Conservation (phyloP, 2,888 invertebrate genomes). For the Rhagonycha fulva region DNA sequence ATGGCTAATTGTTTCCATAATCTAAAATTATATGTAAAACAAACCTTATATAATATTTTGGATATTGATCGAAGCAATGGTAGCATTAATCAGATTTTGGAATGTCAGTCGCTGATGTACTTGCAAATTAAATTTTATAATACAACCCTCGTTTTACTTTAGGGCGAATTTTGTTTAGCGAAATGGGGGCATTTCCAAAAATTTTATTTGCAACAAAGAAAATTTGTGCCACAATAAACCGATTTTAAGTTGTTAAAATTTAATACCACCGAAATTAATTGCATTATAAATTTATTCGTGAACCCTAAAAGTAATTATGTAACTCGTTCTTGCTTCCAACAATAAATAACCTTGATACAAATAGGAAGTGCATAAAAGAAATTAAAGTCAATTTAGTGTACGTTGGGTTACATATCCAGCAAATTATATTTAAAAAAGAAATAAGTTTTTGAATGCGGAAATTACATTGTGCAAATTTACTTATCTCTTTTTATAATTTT, state of each 20-base stretch:
- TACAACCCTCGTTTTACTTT: not conserved
- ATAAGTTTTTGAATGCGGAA: conserved; percentile 1
- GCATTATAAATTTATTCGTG: conserved; percentile 1
- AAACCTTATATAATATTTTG: not conserved
- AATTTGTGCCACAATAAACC: not conserved
- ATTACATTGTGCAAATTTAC: not conserved
- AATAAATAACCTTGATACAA: conserved; percentile 1
- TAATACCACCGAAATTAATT: not conserved
- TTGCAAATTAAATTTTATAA: not conserved
- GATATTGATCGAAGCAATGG: not conserved
- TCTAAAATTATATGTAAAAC: not conserved
- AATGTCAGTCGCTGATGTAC: not conserved
- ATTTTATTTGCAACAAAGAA: not conserved
- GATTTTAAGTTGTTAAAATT: conserved; percentile 1
- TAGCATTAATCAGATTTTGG: not conserved
- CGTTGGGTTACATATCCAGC: not conserved
- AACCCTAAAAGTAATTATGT: conserved; percentile 1
- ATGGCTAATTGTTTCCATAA: not conserved
- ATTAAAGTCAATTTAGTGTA: not conserved
- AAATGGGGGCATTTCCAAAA: not conserved
- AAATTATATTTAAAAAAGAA: not conserved
- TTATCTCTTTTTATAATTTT: not conserved
- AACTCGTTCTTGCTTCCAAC: not conserved
- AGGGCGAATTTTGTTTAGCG: not conserved
- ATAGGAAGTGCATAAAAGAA: conserved; percentile 3